Evolutionary conservation across 2,888 invertebrate genomes (phyloP), one percentile per base, ranked within the genome.

Genomic region (Beris morrisii): DNA sequence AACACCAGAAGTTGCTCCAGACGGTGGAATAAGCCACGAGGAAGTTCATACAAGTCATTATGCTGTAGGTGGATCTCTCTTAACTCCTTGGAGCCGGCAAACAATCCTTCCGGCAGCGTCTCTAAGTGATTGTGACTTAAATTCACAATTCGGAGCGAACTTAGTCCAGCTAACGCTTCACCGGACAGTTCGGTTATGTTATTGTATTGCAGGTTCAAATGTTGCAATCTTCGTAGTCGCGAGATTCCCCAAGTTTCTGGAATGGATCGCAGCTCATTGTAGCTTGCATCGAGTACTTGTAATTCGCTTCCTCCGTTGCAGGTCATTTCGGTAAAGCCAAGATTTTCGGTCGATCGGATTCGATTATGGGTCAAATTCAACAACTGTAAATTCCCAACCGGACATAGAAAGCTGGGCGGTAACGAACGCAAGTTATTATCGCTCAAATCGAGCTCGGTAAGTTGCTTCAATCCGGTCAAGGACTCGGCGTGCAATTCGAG

Each of bases 331-430:
- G 78, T 78, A 71, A 92, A 87, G 38, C 93, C 92, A 70, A 94
- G 82, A 75, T 91, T 87, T 71, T 90, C 89, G 12, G 92, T 85
- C 69, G 89, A 89, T 74, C 88, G 86, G 73, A 95, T 87, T 75
- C 90, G 88, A 82, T 95, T 95, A 69, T 88, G 84, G 48, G 94
- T 94, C 75, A 95, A 83, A 83, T 95, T 95, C 66, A 95, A 82
- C 64, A 88, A 85, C 79, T 91, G 91, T 66, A 94, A 84, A 81
- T 91, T 92, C 73, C 88, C 86, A 74, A 93, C 81, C 30, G 88
- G 87, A 78, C 94, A 94, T 72, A 93, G 88, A 73, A 87, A 87
- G 71, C 88, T 89, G 69, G 88, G 87, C 50, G 93, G 93, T 76
- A 94, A 79, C 61, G 87, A 86, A 73, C 90, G 86, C 73, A 95